Percentiles rank a stretch among this genome's conserved stretches.
phyloP scores from a whole-genome alignment of 2,888 invertebrate genomes.

The Pedicia rivosa region DNA sequence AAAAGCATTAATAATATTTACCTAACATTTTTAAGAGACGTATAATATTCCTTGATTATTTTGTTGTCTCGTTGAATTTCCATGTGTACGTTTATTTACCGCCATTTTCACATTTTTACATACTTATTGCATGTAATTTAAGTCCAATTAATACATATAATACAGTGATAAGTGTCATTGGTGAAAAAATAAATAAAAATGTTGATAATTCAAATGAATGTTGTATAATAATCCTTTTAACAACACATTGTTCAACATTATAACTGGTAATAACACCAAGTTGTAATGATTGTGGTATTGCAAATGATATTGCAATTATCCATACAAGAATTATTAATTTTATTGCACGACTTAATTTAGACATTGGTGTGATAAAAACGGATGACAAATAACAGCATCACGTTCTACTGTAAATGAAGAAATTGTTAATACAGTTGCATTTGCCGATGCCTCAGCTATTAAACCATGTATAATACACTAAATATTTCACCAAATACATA shows the following conservation, averaged over 20 bases:
- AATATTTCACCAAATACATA: constrained; percentile 65
- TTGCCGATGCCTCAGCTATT: constrained; percentile 64
- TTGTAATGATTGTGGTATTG: constrained; percentile 60
- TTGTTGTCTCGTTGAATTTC: constrained; percentile 4
- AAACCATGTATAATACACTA: constrained; percentile 62
- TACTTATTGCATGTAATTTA: constrained; percentile 41
- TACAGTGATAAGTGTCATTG: constrained; percentile 75
- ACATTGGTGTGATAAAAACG: constrained; percentile 56
- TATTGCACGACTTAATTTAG: constrained; percentile 65
- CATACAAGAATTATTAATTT: constrained; percentile 62
- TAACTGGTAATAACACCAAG: constrained; percentile 42
- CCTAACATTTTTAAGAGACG: constrained; percentile 42
- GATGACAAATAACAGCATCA: constrained; percentile 45
- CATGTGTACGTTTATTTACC: constrained; percentile 14
- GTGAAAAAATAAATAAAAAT: constrained; percentile 69
- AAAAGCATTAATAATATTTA: constrained; percentile 26
- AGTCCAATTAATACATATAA: constrained; percentile 62
- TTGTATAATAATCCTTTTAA: constrained; percentile 27
- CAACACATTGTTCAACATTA: constrained; percentile 23
- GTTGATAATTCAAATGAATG: constrained; percentile 44
- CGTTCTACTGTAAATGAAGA: constrained; percentile 72
- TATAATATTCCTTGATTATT: constrained; percentile 25
- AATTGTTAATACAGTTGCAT: constrained; percentile 62
- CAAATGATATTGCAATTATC: constrained; percentile 55
- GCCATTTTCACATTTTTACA: constrained; percentile 27